Percentiles rank a stretch among this genome's conserved stretches.
Evolutionary conservation across 2,888 invertebrate species (phyloP).

Genomic region (Drosophila conformis): DNA sequence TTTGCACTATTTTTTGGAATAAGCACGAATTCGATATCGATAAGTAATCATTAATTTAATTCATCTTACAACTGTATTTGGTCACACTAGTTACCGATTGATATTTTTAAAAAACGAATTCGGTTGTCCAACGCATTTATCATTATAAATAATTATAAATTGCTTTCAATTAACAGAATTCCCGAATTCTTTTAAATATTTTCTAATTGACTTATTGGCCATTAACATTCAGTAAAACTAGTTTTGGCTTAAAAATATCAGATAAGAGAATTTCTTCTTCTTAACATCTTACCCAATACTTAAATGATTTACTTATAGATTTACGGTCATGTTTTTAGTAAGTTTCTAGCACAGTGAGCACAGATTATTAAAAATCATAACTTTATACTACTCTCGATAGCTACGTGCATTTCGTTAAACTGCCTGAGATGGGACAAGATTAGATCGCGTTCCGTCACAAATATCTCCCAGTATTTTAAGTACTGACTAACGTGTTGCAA

Average conservation of each 20-base stretch:
- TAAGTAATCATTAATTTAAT: not conserved
- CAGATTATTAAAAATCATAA: conserved; percentile 43
- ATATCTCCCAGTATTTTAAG: conserved; percentile 75
- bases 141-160: not conserved
- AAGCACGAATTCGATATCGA: conserved; percentile 6
- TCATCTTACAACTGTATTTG: not conserved
- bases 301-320: conserved; percentile 16
- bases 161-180: not conserved
- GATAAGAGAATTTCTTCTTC: conserved; percentile 4
- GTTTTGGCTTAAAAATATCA: conserved; percentile 27
- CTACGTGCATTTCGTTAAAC: conserved; percentile 72
- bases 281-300: conserved; percentile 13
- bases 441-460: conserved; percentile 65
- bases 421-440: conserved; percentile 70
- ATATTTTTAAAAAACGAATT: not conserved
- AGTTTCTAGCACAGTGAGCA: conserved; percentile 4
- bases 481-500: conserved; percentile 74
- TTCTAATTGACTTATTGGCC: conserved; percentile 31
- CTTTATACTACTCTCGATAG: conserved; percentile 69
- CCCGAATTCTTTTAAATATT: conserved; percentile 5
- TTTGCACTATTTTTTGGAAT: not conserved
- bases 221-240: conserved; percentile 26
- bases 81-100: conserved; percentile 12
- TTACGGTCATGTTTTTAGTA: conserved; percentile 17
- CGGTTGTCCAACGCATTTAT: not conserved